These are phyloP conservation scores for Torymus tubicola DNA, from an alignment of 2,888 invertebrate species.

Conservation along the genomic window DNA sequence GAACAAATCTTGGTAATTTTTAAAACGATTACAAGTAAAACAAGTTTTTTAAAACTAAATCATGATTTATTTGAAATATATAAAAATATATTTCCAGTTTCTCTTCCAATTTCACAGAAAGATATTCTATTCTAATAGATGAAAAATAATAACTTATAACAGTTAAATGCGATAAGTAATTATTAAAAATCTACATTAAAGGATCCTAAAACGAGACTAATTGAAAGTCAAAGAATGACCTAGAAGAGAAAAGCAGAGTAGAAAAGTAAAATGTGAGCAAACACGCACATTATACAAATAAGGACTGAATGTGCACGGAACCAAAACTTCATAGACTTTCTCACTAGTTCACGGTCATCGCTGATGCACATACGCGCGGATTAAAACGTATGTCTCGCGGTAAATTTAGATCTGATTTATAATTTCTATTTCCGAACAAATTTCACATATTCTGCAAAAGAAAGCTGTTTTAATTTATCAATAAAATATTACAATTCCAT, in stretches of 20 bases:
- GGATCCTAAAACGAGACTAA: conserved; percentile 33
- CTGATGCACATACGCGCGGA: conserved; percentile 44
- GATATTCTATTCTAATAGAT: too few relatives aligned
- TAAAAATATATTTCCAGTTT: neutral
- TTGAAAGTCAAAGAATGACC: conserved; percentile 69
- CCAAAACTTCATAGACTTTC: conserved; percentile 74
- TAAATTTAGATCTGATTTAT: conserved; percentile 33
- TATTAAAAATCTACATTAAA: conserved; percentile 11
- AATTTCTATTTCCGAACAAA: conserved; percentile 39
- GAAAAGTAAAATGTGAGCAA: conserved; percentile 73
- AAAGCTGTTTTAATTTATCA: neutral
- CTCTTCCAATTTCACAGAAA: neutral
- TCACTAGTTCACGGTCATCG: conserved; percentile 64
- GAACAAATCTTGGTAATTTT: neutral
- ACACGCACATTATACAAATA: conserved; percentile 66
- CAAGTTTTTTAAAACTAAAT: neutral
- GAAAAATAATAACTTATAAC: too few relatives aligned
- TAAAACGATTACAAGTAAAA: too few relatives aligned
- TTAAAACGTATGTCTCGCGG: conserved; percentile 35
- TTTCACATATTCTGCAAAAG: neutral
- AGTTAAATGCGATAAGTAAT: neutral
- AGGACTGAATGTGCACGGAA: conserved; percentile 74
- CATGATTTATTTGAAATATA: neutral
- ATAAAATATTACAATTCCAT: too few relatives aligned
- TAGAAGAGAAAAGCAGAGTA: conserved; percentile 71